Conservation (phyloP, 2,888 invertebrate genomes). For the Pyrgus malvae region DNA sequence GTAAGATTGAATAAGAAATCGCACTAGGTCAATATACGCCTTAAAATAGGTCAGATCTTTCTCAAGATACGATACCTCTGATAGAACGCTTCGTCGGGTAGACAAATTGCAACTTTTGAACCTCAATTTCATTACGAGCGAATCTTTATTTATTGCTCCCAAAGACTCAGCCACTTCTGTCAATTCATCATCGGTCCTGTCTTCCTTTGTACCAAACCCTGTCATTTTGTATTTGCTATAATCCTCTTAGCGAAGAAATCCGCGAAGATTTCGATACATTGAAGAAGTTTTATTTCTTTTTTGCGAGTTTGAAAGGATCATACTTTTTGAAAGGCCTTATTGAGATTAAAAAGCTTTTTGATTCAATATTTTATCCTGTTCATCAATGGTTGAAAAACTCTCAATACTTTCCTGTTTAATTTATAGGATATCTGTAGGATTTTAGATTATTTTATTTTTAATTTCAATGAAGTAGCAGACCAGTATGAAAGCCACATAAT, state of each 20-base stretch:
- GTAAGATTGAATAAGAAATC: no score
- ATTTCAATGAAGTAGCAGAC: no score
- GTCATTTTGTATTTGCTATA: no score
- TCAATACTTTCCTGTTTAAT: no score
- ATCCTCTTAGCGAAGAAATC: slow-evolving; percentile 17
- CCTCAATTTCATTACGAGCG: not conserved
- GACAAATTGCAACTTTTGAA: not conserved
- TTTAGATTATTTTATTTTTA: no score
- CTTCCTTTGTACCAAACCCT: slow-evolving; percentile 13
- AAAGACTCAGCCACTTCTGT: slow-evolving; percentile 15
- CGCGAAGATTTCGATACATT: slow-evolving; percentile 16
- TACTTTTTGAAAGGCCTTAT: slow-evolving; percentile 3
- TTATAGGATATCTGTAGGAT: no score
- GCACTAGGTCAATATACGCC: no score
- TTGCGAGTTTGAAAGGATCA: not conserved
- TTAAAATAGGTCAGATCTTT: no score
- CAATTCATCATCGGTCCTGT: slow-evolving; percentile 13
- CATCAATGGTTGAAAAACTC: no score
- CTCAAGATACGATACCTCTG: no score
- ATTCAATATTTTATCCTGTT: not conserved
- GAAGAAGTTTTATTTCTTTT: slow-evolving; percentile 13
- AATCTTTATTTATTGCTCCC: slow-evolving; percentile 13
- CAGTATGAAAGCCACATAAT: no score
- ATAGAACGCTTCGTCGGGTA: not conserved
- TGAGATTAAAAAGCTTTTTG: not conserved